Conservation (phyloP, 2,113 vertebrate species). For the Tapirus terrestris region DNA sequence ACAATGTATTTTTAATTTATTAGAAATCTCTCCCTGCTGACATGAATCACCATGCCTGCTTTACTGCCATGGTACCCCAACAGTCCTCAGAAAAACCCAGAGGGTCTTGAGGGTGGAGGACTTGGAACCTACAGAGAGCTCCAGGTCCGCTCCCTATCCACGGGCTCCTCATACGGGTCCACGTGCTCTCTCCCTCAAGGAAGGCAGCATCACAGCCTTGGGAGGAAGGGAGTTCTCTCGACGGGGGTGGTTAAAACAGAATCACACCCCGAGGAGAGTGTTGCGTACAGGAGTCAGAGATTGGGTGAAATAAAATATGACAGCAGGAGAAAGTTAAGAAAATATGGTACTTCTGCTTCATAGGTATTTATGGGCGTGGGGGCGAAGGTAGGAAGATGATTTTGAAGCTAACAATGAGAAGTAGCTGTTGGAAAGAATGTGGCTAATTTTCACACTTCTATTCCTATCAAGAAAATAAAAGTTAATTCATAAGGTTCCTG, state of each 20-base stretch:
- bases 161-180: fast-evolving
- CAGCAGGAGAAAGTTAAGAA: background rate
- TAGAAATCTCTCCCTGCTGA: too few species aligned
- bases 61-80: fast-evolving
- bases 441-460: background rate
- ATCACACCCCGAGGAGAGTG: fast-evolving
- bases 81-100: background rate
- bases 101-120: background rate
- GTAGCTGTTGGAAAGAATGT: background rate
- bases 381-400: background rate
- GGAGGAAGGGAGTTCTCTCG: background rate
- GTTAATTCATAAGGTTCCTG: background rate
- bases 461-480: background rate
- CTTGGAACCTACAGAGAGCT: background rate
- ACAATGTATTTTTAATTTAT: background rate
- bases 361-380: fast-evolving
- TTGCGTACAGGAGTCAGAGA: background rate
- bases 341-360: background rate
- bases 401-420: background rate
- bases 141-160: fast-evolving
- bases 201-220: background rate
- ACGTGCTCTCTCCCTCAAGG: fast-evolving
- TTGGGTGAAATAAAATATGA: too few species aligned
- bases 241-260: fast-evolving
- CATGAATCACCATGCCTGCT: fast-evolving